Conservation (phyloP, 2,113 vertebrate genomes). For the Eulacestoma nigropectus region DNA sequence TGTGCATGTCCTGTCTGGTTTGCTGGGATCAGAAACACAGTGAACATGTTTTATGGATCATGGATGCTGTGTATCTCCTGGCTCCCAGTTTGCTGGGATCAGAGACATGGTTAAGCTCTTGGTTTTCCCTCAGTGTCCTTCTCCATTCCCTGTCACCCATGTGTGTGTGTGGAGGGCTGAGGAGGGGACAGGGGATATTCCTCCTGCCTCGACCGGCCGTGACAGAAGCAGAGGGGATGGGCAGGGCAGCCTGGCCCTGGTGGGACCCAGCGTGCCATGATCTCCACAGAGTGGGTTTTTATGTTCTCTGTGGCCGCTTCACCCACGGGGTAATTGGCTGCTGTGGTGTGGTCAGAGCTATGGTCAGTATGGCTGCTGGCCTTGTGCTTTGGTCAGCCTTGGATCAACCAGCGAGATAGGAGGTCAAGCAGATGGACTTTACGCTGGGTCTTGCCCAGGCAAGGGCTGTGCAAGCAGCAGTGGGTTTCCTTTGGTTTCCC, state of each 20-base stretch:
- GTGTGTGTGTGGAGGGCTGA: not conserved
- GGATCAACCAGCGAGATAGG: not conserved
- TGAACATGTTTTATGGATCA: not conserved
- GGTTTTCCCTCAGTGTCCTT: not conserved
- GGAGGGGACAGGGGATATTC: not conserved
- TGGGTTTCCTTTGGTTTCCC: constrained; percentile 8
- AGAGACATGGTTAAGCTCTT: accelerated
- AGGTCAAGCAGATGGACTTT: not conserved
- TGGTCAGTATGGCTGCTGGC: not conserved
- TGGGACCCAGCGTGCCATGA: accelerated
- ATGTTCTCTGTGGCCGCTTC: not conserved
- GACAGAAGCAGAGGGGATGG: not conserved
- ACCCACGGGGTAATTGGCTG: not conserved
- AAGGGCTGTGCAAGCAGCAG: not conserved
- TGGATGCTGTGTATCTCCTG: not conserved
- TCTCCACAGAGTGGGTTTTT: accelerated
- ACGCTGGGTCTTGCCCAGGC: not conserved
- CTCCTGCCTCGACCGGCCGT: accelerated
- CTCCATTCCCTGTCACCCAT: accelerated
- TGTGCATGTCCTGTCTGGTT: not conserved
- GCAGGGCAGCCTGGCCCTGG: not conserved
- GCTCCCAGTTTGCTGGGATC: not conserved
- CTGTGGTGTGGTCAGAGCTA: not conserved
- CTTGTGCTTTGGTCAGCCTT: not conserved
- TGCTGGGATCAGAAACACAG: not conserved